A percentile compares a stretch with the other conserved stretches of the same genome.
These are phyloP conservation scores for Tenrec ecaudatus DNA, from an alignment of 2,113 vertebrate genomes.

Conservation along the genomic window DNA sequence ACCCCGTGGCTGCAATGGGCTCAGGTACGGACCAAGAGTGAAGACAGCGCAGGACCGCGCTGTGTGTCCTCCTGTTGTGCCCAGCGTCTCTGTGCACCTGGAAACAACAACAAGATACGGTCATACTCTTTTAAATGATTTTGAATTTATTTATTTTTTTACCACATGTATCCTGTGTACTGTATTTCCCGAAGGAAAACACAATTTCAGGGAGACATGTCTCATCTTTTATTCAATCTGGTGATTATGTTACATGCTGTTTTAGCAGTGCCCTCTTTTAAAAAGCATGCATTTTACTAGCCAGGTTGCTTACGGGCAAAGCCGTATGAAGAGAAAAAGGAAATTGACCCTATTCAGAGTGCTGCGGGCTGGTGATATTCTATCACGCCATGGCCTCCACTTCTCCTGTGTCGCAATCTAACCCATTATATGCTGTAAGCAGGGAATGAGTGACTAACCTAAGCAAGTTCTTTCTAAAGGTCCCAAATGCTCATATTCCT, in stretches of 20 bases:
- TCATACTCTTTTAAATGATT: neutral
- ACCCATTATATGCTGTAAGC: neutral
- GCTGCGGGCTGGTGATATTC: neutral
- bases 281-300: neutral
- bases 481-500: neutral
- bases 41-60: too few relatives aligned
- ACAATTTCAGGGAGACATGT: neutral
- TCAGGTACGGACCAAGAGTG: too few relatives aligned
- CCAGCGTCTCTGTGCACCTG: too few relatives aligned
- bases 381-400: neutral
- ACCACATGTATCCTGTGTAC: neutral
- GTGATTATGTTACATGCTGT: neutral
- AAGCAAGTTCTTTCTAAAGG: neutral
- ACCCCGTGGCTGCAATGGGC: too few relatives aligned
- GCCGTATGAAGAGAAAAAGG: neutral
- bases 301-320: neutral
- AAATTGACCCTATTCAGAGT: neutral
- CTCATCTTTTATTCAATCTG: conserved; percentile 5
- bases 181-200: neutral
- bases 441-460: neutral
- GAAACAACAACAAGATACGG: too few relatives aligned
- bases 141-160: neutral
- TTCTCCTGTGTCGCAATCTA: neutral
- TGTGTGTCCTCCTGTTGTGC: too few relatives aligned
- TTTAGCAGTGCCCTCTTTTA: conserved; percentile 14